A percentile compares a stretch with the other conserved stretches of the same genome.
phyloP scores from a whole-genome alignment of 2,113 vertebrate genomes.

The Indicator maculatus region DNA sequence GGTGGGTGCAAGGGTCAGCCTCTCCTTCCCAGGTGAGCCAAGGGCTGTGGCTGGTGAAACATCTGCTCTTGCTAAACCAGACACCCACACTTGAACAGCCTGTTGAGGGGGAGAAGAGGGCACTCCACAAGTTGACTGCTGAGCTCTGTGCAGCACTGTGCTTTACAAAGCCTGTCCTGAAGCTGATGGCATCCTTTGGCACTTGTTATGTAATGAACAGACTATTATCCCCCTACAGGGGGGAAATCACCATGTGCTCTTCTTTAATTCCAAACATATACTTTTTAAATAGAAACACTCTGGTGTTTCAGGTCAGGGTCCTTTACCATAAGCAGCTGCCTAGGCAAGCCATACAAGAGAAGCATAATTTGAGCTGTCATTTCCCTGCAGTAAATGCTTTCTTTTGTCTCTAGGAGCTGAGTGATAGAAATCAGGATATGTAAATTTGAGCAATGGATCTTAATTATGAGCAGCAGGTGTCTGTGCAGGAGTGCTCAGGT shows the following conservation, averaged over 20 bases:
- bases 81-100: background rate
- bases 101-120: background rate
- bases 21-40: background rate
- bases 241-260: slow-evolving; percentile 71
- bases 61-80: background rate
- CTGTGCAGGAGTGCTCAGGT: slow-evolving; percentile 84
- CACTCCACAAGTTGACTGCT: background rate
- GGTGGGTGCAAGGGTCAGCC: background rate
- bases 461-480: slow-evolving; percentile 95
- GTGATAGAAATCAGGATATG: slow-evolving; percentile 85
- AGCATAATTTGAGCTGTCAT: slow-evolving; percentile 84
- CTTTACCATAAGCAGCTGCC: slow-evolving; percentile 74
- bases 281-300: slow-evolving; percentile 58
- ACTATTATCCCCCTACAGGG: slow-evolving; percentile 71
- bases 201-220: slow-evolving; percentile 69
- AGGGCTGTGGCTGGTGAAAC: background rate
- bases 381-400: slow-evolving; percentile 70
- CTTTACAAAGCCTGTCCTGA: background rate
- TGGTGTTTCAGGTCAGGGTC: slow-evolving; percentile 37
- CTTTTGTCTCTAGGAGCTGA: slow-evolving; percentile 78
- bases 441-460: slow-evolving; percentile 86
- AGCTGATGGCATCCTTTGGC: slow-evolving; percentile 43
- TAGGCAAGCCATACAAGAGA: background rate
- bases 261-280: slow-evolving; percentile 83
- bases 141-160: background rate